These are phyloP conservation scores for Sebastes itinus DNA, from an alignment of 2,797 vertebrate species.

Conservation along the genomic window DNA sequence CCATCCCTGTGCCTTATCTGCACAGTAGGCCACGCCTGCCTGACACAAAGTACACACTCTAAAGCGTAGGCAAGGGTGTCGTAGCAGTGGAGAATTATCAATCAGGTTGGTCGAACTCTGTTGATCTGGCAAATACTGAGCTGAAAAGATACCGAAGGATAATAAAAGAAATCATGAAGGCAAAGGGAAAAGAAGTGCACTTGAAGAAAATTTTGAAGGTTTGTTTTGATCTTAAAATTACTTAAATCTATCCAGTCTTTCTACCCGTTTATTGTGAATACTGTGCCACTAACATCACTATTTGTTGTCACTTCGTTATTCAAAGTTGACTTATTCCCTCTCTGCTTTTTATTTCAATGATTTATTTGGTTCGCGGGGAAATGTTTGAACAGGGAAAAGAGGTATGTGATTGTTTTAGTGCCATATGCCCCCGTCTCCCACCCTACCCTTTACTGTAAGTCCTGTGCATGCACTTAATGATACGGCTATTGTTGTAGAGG, in stretches of 20 bases:
- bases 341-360: constrained; percentile 90
- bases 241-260: neutral
- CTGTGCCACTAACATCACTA: constrained; percentile 15
- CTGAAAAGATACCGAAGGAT: neutral
- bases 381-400: constrained; percentile 97
- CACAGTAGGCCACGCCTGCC: neutral
- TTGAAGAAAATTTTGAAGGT: neutral
- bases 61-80: neutral
- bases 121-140: neutral
- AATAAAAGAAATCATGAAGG: neutral
- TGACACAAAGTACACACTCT: constrained; percentile 3
- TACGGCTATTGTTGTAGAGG: constrained; percentile 52
- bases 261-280: constrained; percentile 1
- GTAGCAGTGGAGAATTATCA: neutral
- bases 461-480: constrained; percentile 69
- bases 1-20: neutral
- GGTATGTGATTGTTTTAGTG: constrained; percentile 90
- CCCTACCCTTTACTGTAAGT: constrained; percentile 65
- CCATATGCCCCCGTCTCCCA: constrained; percentile 82
- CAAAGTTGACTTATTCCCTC: constrained; percentile 88
- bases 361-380: constrained; percentile 87
- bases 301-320: neutral
- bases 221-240: neutral
- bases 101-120: neutral
- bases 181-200: neutral